Percentiles rank a stretch among this genome's conserved stretches.
phyloP scores from a whole-genome alignment of 2,888 invertebrate species.

The Drosophila formosana region DNA sequence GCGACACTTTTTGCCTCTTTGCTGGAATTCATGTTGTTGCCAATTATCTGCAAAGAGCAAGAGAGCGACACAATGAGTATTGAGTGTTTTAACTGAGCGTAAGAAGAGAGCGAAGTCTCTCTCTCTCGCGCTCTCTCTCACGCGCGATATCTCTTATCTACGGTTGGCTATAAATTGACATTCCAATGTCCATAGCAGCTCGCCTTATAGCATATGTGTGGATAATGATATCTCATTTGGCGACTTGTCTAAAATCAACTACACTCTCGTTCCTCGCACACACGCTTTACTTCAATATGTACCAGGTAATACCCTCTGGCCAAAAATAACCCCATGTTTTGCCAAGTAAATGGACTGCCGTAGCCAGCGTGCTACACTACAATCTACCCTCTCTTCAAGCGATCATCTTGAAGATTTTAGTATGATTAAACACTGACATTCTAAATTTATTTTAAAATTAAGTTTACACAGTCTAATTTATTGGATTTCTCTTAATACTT shows the following conservation, averaged over 20 bases:
- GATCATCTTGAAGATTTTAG: too few relatives aligned
- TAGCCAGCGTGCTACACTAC: neutral
- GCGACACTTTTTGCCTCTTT: slow-evolving; percentile 81
- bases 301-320: slow-evolving; percentile 7
- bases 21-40: slow-evolving; percentile 71
- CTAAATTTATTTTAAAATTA: too few relatives aligned
- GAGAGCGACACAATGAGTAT: slow-evolving; percentile 4
- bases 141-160: slow-evolving; percentile 38
- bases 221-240: slow-evolving; percentile 53
- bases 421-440: too few relatives aligned
- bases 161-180: slow-evolving; percentile 37
- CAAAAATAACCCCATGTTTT: neutral
- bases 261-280: neutral
- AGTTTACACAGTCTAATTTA: too few relatives aligned
- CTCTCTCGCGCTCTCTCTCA: slow-evolving; percentile 4
- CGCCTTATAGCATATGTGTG: slow-evolving; percentile 35
- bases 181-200: slow-evolving; percentile 36
- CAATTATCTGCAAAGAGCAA: slow-evolving; percentile 56
- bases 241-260: slow-evolving; percentile 50
- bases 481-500: too few relatives aligned
- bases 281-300: neutral
- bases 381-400: neutral
- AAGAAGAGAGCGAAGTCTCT: slow-evolving; percentile 1
- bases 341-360: neutral
- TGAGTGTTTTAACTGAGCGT: neutral